Conservation (phyloP, 2,888 invertebrate genomes). For the Sicus ferrugineus region DNA sequence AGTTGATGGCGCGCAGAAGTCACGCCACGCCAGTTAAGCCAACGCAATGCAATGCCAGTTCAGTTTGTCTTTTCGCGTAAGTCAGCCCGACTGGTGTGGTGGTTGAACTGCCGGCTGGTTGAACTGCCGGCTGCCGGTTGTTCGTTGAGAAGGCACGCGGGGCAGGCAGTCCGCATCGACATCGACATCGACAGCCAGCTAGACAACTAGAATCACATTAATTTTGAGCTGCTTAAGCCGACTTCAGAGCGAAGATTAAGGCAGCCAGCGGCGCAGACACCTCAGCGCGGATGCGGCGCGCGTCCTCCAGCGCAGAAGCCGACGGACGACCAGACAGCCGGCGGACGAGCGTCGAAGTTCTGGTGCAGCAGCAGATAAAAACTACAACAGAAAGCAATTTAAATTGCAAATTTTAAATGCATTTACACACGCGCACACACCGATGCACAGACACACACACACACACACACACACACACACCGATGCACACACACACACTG, state of each 20-base stretch:
- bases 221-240: conserved; percentile 12
- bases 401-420: conserved; percentile 30
- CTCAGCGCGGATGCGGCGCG: background rate
- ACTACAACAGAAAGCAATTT: conserved; percentile 25
- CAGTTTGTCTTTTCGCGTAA: background rate
- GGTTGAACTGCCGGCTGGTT: no score
- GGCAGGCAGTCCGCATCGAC: no score
- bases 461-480: conserved; percentile 1
- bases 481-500: background rate
- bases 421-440: background rate
- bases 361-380: conserved; percentile 11
- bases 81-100: background rate
- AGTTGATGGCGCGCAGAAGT: background rate
- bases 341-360: background rate
- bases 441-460: background rate
- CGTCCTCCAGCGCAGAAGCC: background rate
- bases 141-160: no score
- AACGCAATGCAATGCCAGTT: background rate
- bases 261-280: background rate
- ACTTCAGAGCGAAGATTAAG: conserved; percentile 7
- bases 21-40: background rate
- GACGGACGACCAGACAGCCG: background rate
- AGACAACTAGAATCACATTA: conserved; percentile 21
- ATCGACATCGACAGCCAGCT: background rate
- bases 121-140: no score